Conservation (phyloP, 2,113 vertebrate genomes). For the Polypterus senegalus region DNA sequence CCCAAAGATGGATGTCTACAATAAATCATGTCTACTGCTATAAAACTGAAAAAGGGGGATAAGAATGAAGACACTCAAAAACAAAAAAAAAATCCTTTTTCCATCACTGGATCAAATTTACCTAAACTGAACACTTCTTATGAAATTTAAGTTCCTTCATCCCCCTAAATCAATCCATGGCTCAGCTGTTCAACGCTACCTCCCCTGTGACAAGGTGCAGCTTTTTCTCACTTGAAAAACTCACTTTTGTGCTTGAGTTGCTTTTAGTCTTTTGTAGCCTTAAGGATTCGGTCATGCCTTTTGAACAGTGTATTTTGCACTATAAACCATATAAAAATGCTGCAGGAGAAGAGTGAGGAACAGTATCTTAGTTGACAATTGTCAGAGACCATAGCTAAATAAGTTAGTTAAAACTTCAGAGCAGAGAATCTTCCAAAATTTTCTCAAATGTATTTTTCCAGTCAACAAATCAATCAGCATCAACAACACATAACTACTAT, state of each 20-base stretch:
- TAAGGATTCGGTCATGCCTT: not conserved
- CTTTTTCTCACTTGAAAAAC: not conserved
- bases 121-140: not conserved
- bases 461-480: no score
- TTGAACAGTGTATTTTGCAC: not conserved
- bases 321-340: not conserved
- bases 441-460: no score
- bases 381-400: no score
- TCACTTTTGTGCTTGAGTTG: not conserved
- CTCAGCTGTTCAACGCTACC: not conserved
- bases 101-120: constrained; percentile 5
- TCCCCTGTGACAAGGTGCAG: constrained; percentile 4
- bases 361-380: no score
- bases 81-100: constrained; percentile 69
- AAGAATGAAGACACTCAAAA: constrained; percentile 71
- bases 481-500: no score
- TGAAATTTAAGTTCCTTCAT: constrained; percentile 7
- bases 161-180: constrained; percentile 29
- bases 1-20: constrained; percentile 97
- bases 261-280: not conserved
- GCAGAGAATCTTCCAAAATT: no score
- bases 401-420: no score
- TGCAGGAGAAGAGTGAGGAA: no score
- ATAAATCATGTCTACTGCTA: constrained; percentile 99
- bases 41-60: constrained; percentile 77